Evolutionary conservation across 2,113 vertebrate species (phyloP), one percentile per base, ranked within the genome.

Genomic region (Chelonoidis abingdonii): DNA sequence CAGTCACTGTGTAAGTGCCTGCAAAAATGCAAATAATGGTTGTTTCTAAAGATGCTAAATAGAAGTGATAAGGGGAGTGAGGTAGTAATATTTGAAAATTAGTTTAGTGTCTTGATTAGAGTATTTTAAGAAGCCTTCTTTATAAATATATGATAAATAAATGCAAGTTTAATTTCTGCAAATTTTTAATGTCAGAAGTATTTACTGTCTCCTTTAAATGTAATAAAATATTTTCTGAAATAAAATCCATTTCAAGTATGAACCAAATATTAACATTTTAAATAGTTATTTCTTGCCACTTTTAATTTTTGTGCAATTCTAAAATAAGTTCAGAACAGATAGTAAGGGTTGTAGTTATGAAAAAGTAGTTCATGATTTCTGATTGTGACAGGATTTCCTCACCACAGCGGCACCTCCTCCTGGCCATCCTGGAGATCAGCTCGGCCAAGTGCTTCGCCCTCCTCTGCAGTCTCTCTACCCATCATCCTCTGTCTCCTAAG

Each of bases 21-120:
- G 90, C 75, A 94, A 90, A 96, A 95, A 92, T 92, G 82, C 0
- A 0, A 92, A 87, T 90, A 82, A 88, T 83, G 80, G 14, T 83
- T 96, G 69, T 87, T 95, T 89, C 75, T 80, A 84, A 92, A 94
- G 87, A 91, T 21, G 17, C 3, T 59, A 93, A 65, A 62, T 89
- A 65, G 59, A 81, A 72, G 89, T 93, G 80, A 49, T 88, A 83
- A 65, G 41, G 1, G 76, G n/a, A 19, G 19, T 69, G 16, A 69
- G 65, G 35, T 38, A 22, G 21, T 69, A 16, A 69, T 21, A 72
- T 59, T 78, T 88, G 69, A 86, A 84, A 91, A 49, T 47, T 22
- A 38, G 24, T 62, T 62, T 44, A 3, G 44, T 92, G 53, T 93
- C 56, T 90, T 89, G 38, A 72, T 94, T 12, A 90, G 89, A 69